Base-by-base conservation (phyloP, 30 jellyfish, hydroid and myxozoan genomes). In the Calvadosia cruxmelitensis region DNA sequence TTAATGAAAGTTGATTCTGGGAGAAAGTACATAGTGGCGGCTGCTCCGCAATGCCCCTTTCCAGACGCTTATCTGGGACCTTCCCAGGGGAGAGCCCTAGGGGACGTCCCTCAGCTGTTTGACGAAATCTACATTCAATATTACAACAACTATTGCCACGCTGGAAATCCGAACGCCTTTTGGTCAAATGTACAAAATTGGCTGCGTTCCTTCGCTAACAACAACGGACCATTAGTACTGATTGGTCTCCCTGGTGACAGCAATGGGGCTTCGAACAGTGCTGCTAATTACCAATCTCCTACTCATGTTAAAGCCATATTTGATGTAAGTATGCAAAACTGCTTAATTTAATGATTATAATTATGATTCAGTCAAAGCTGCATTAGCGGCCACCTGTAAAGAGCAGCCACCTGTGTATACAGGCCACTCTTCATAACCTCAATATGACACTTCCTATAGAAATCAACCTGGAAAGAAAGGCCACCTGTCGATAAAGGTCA, bases 31-130 rank as follows among this genome's bases (percentile, higher is more conserved):
- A 68, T 81, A 52, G 74, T 89, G 49, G 98, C 88, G 29, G 98
- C 98, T 48, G 98, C 98, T 16, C 98, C 98, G 33, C 98, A 89
- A 70, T 89, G 98, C 52, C 98, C 98, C 2, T 89, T 74, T 74
- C 98, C 98, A 2, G 98, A 89, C 78, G 93, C 94, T 31, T 76
- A 70, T 62, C 78, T 89, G 13, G 98, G 98, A 7, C 98, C 98
- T 10, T 75, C 78, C 23, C 83, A 82, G 23, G 95, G 93, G 2
- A 81, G 83, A 34, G 98, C 93, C 1, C 88, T 89, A 7, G 98
- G 98, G 24, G 98, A 89, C 63, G 94, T 82, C 61, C 95, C 95
- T 0, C 68, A 81, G 52, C 94, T 76, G 49, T 80, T 89, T 34
- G 98, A 89, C 72, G 98, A 89, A 64, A 82, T 89, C 0, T 89